These are phyloP conservation scores for Polypedilum vanderplanki DNA, from an alignment of 1,140 invertebrate species.

Conservation along the genomic window DNA sequence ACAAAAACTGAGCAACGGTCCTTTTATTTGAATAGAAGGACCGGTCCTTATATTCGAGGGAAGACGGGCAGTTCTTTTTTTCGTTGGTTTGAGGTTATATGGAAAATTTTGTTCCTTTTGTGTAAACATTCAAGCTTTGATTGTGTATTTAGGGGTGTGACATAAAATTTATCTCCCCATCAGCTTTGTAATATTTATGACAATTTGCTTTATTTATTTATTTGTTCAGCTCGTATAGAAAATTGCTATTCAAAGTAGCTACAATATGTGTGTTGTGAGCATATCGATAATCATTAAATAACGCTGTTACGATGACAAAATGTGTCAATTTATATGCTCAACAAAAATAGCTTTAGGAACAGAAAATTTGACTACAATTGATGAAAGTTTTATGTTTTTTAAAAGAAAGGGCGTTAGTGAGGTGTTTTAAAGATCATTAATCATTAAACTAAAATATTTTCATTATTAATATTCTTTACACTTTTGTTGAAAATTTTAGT, in stretches of 20 bases:
- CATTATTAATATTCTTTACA: too few relatives aligned
- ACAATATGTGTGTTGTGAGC: background rate
- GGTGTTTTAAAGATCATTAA: background rate
- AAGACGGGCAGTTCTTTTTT: background rate
- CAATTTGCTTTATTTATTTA: background rate
- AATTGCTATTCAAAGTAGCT: background rate
- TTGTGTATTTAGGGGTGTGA: background rate
- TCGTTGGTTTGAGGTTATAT: background rate
- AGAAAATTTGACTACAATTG: background rate
- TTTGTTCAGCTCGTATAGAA: background rate
- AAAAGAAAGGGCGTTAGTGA: background rate
- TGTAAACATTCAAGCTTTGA: background rate
- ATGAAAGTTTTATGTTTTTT: background rate
- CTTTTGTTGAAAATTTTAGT: too few relatives aligned
- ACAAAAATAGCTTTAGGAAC: background rate
- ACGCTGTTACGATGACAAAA: background rate
- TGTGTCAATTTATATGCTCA: background rate
- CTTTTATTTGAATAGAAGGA: too few relatives aligned
- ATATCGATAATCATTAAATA: conserved; percentile 4
- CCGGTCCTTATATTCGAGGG: background rate
- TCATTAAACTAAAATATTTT: background rate
- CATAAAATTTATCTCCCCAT: background rate
- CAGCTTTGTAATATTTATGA: background rate
- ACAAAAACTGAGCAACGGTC: too few relatives aligned
- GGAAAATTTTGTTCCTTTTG: background rate